A percentile compares a stretch with the other conserved stretches of the same genome.
Evolutionary conservation across 2,113 vertebrate genomes (phyloP).

Genomic region (Haliaeetus leucogaster): DNA sequence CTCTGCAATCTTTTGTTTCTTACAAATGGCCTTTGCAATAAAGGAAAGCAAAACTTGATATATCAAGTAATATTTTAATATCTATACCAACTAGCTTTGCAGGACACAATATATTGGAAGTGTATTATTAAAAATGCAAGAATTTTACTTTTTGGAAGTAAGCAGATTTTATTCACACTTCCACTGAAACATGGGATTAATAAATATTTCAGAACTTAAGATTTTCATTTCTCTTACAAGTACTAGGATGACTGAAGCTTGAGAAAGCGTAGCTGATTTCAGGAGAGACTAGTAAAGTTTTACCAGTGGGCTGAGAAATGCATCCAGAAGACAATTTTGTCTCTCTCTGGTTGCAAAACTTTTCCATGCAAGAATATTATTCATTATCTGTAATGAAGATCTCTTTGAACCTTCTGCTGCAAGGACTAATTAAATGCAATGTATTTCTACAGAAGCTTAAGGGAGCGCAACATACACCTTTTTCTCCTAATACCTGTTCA

Average conservation of each 20-base stretch:
- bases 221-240: not conserved
- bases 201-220: not conserved
- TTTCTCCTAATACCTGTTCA: not conserved
- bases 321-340: not conserved
- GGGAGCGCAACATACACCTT: not conserved
- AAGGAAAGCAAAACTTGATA: not conserved
- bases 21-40: not conserved
- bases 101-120: not conserved
- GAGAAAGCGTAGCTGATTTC: not conserved
- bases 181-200: not conserved
- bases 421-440: not conserved
- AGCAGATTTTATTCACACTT: not conserved
- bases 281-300: not conserved
- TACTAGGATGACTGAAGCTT: not conserved
- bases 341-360: not conserved
- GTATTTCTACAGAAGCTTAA: not conserved
- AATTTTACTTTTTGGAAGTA: not conserved
- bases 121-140: not conserved
- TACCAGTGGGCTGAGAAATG: not conserved
- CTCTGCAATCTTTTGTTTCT: not conserved
- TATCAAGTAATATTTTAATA: not conserved
- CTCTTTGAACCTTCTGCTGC: not conserved
- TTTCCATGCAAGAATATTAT: not conserved
- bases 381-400: not conserved
- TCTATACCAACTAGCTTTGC: not conserved